Evolutionary conservation across 2,797 vertebrate species (phyloP).

Genomic region (Hippocampus kuda): DNA sequence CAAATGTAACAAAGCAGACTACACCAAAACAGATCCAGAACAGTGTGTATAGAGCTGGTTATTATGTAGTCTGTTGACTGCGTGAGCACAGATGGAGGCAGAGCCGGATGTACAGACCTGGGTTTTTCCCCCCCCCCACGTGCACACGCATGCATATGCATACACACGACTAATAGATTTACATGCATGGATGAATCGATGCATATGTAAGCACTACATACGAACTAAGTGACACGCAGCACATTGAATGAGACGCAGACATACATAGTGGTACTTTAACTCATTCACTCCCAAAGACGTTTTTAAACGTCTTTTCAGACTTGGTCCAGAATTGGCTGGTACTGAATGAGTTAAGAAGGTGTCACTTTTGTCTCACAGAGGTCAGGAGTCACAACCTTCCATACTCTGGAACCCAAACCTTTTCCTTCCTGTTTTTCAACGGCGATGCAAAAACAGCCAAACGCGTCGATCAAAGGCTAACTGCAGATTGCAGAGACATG

Average conservation of each 20-base stretch:
- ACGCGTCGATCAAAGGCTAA: conserved; percentile 40
- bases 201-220: conserved; percentile 40
- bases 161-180: conserved; percentile 26
- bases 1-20: neutral
- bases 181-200: conserved; percentile 47
- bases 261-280: conserved; percentile 14
- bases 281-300: too few species aligned
- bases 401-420: conserved; percentile 12
- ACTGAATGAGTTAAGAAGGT: neutral
- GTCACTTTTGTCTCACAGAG: conserved; percentile 15
- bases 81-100: conserved; percentile 71
- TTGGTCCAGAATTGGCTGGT: too few species aligned
- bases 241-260: conserved; percentile 23
- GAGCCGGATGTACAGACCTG: conserved; percentile 64
- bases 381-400: conserved; percentile 17
- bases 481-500: conserved; percentile 47
- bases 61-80: conserved; percentile 55
- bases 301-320: too few species aligned
- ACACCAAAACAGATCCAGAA: conserved; percentile 14
- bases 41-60: conserved; percentile 31
- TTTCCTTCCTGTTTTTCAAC: conserved; percentile 1
- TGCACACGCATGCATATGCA: conserved; percentile 16
- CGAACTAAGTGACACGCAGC: conserved; percentile 26
- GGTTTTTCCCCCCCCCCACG: conserved; percentile 37
- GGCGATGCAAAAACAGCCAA: conserved; percentile 9